These are phyloP conservation scores for Fregata magnificens DNA, from an alignment of 2,113 vertebrate genomes.

Conservation along the genomic window DNA sequence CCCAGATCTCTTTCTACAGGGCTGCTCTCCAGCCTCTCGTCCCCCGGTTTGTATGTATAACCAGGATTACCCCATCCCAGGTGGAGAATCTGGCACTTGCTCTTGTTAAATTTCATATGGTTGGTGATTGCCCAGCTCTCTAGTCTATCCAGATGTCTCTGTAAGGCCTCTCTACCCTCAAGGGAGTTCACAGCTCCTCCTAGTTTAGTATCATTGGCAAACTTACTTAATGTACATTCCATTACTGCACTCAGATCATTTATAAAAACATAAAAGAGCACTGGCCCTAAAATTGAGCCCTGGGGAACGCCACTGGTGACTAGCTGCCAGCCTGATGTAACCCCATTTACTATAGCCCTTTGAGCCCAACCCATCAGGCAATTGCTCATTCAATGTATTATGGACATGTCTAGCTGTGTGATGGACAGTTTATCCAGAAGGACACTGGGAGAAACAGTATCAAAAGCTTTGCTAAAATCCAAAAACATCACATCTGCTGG, in stretches of 20 bases:
- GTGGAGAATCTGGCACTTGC: neutral
- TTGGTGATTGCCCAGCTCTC: neutral
- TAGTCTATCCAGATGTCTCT: neutral
- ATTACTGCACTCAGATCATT: neutral
- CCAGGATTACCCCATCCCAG: neutral
- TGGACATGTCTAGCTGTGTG: neutral
- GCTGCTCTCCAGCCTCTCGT: neutral
- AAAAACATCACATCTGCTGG: neutral
- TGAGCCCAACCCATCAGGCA: neutral
- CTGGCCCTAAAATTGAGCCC: neutral
- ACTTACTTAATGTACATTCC: neutral
- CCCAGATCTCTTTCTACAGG: neutral
- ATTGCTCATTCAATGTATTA: neutral
- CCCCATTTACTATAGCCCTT: neutral
- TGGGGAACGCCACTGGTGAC: neutral
- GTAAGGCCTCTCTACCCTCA: neutral
- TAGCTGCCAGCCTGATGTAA: neutral
- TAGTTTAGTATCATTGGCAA: neutral
- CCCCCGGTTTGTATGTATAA: rapidly evolving
- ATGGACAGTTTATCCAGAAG: neutral
- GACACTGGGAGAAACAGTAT: neutral
- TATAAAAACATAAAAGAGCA: neutral
- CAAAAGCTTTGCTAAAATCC: neutral
- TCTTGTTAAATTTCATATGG: neutral
- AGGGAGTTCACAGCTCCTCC: neutral